A percentile compares a stretch with the other conserved stretches of the same genome.
Evolutionary conservation across 1,140 invertebrate genomes (phyloP).

Genomic region (Drosophila varians): DNA sequence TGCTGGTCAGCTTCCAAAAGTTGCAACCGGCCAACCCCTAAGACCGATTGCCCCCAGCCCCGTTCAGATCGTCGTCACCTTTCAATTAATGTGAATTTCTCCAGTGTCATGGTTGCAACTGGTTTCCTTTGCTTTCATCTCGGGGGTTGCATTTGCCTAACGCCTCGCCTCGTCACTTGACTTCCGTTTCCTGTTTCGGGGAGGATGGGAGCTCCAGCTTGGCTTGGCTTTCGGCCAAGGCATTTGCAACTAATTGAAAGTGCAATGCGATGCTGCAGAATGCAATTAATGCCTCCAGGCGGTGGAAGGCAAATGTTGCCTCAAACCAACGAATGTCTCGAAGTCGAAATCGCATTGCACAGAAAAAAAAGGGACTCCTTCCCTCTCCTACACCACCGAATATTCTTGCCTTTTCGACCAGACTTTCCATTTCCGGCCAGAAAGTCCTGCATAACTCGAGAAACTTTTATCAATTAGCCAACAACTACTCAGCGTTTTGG

Average conservation of each 20-base stretch:
- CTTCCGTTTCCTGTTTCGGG: constrained; percentile 78
- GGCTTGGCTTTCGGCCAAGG: constrained; percentile 38
- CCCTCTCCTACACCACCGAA: background rate
- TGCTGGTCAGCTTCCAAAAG: constrained; percentile 27
- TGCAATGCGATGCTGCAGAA: constrained; percentile 80
- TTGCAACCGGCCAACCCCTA: constrained; percentile 33
- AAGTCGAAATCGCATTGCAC: constrained; percentile 4
- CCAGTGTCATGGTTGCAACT: constrained; percentile 59
- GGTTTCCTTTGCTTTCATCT: constrained; percentile 67
- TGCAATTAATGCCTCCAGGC: constrained; percentile 80
- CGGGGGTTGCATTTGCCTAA: constrained; percentile 79
- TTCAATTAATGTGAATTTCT: constrained; percentile 80
- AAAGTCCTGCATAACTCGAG: constrained; percentile 6
- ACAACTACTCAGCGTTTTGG: constrained; percentile 25
- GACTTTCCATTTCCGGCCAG: background rate
- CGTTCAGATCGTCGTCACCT: constrained; percentile 42
- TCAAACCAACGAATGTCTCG: background rate
- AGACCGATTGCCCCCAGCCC: background rate
- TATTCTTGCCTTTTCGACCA: background rate
- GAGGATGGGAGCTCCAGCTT: constrained; percentile 14
- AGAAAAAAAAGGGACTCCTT: background rate
- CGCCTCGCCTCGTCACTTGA: constrained; percentile 81
- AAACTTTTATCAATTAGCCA: constrained; percentile 45
- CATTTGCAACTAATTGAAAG: constrained; percentile 82
- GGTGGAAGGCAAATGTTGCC: constrained; percentile 1